Evolutionary conservation across 2,888 invertebrate species (phyloP), one percentile per base, ranked within the genome.

Genomic region (Chironomus tentans): DNA sequence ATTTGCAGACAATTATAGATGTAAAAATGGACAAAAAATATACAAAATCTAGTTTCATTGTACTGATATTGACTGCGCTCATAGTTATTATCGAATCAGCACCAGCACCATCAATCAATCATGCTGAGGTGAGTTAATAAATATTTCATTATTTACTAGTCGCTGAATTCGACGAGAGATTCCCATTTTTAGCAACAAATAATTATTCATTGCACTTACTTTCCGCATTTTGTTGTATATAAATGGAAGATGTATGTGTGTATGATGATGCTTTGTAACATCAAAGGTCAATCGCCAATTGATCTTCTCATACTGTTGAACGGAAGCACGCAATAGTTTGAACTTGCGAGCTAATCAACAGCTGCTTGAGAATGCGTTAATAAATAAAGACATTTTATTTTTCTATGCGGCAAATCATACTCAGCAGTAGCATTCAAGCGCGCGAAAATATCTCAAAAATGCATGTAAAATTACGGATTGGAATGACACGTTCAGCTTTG

Each of bases 241-340:
- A 38, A 10, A 38, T 10, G 2, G 10, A 38, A 38, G 38, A 38
- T 56, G 15, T 56, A 56, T 56, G 22, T 65, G 21, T 65, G 62
- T 65, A 18, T 12, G 61, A 2, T 28, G 47, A 68, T 68, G 18
- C 56, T 22, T 50, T 22, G 18, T 15, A 38, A 56, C 56, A 56
- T 15, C 62, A 72, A 74, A 74, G 74, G 74, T 74, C 74, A 74
- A 68, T 46, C 62, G 73, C 62, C 74, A 74, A 74, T 68, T 74
- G 74, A 74, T 74, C 74, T 74, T 68, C 65, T 65, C 65, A 12
- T 24, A 21, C 21, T 65, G 21, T 65, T 65, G 21, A 65, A 24
- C 65, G 65, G 65, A 65, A 65, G 65, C 65, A 21, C 65, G 13
- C 18, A 56, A 56, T 56, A 56, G 18, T 15, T 56, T 65, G 65